Base-by-base conservation (phyloP, 2,888 invertebrate genomes). In the Tuta absoluta region DNA sequence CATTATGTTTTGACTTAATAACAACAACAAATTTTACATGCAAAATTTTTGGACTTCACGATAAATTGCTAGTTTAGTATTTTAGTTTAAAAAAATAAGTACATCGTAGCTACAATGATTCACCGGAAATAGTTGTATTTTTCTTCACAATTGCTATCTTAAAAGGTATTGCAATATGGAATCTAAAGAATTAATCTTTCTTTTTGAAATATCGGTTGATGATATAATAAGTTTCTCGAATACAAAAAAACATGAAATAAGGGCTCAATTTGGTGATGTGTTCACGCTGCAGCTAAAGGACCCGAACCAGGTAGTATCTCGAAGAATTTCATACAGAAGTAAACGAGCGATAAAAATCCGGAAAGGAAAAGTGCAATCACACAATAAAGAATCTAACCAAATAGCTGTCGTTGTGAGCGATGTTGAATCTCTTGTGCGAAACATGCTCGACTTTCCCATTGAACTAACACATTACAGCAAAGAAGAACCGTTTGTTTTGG, bases 171-270 rank as follows among this genome's bases (percentile, higher is more conserved):
- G 65, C 62, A 80, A 75, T 74, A 90, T 91, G 89, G 69, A 81
- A 78, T 65, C 70, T 74, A 75, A 81, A 79, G 86, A 85, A 82
- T 85, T 87, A 74, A 80, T 85, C 78, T 89, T 90, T 76, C 77
- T 87, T 69, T 81, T 90, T 63, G 87, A 91, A 69, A 76, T 91
- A 63, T 66, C 72, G 12, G 75, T 87, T 5, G 83, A 85, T 69
- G 77, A 85, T 64, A 68, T 89, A 23, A 79, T 72, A 66, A 85
- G 80, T 68, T 80, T 71, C 24, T 69, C 77, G 48, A 69, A 75
- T 56, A 81, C 75, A 64, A 81, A 76, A 49, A 74, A 85, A 38
- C 85, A 84, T 70, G 57, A 67, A 63, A 79, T 90, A 28, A 77
- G 68, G 67, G 76, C 79, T 60, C 71, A 85, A 67, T 90, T 88